These are phyloP conservation scores for Leontocebus nigricollis DNA, from an alignment of 2,797 vertebrate species.

Conservation along the genomic window DNA sequence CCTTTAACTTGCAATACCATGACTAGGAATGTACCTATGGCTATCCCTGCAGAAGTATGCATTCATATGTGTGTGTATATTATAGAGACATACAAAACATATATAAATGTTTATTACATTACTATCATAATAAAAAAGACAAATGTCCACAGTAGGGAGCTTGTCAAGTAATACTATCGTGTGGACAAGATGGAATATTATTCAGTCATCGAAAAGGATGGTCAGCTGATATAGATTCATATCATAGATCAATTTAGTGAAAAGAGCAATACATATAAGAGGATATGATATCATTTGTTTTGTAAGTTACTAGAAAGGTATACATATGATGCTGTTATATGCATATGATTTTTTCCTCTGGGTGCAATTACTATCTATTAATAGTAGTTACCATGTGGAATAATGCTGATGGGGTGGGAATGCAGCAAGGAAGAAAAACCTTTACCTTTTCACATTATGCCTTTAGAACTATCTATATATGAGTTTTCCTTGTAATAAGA, in stretches of 20 bases:
- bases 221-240: not conserved
- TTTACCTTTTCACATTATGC: not conserved
- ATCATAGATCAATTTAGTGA: not conserved
- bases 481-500: not conserved
- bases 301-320: slow-evolving; percentile 1
- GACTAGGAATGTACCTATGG: not conserved
- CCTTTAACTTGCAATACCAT: not conserved
- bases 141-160: not conserved
- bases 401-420: not conserved
- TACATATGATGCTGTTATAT: not conserved
- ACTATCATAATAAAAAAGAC: not conserved
- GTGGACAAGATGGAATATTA: not conserved
- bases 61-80: not conserved
- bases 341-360: not conserved
- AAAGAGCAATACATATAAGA: not conserved
- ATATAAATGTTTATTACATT: not conserved
- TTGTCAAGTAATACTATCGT: not conserved
- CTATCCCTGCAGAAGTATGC: not conserved
- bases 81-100: not conserved
- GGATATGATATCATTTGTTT: not conserved
- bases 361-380: not conserved
- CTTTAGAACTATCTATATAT: not conserved
- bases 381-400: not conserved
- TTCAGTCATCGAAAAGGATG: not conserved
- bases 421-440: not conserved